A percentile compares a stretch with the other conserved stretches of the same genome.
Conservation (phyloP, 2,113 vertebrate species). For the Lycaon pictus region DNA sequence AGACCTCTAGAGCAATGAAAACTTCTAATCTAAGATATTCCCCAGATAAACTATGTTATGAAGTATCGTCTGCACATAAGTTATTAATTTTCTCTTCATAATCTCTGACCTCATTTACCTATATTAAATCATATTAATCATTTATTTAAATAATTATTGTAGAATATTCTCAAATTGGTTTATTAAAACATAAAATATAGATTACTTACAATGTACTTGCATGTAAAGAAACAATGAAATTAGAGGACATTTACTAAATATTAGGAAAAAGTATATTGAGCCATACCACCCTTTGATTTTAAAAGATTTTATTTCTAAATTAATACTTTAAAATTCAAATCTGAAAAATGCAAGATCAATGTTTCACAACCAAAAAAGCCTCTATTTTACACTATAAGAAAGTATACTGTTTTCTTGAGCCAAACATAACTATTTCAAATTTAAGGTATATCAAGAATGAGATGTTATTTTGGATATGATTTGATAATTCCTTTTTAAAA, state of each 20-base stretch:
- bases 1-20: conserved; percentile 74
- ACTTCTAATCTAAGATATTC: conserved; percentile 76
- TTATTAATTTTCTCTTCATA: conserved; percentile 84
- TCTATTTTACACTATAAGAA: background rate
- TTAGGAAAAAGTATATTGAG: background rate
- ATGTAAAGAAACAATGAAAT: conserved; percentile 52
- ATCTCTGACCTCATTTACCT: conserved; percentile 81
- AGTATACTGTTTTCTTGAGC: background rate
- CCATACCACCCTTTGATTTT: background rate
- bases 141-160: conserved; percentile 79
- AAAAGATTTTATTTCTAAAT: conserved; percentile 8
- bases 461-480: background rate
- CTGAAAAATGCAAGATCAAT: background rate
- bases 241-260: background rate
- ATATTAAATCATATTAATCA: conserved; percentile 73
- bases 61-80: conserved; percentile 79
- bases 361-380: background rate
- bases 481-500: background rate
- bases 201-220: background rate
- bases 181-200: conserved; percentile 71
- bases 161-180: conserved; percentile 68
- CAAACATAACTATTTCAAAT: conserved; percentile 21
- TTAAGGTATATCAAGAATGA: background rate
- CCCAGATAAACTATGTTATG: conserved; percentile 74
- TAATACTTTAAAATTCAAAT: background rate